Percentiles rank a stretch among this genome's conserved stretches.
Conservation (phyloP, 2,797 vertebrate species). For the Hoplostethus atlanticus region DNA sequence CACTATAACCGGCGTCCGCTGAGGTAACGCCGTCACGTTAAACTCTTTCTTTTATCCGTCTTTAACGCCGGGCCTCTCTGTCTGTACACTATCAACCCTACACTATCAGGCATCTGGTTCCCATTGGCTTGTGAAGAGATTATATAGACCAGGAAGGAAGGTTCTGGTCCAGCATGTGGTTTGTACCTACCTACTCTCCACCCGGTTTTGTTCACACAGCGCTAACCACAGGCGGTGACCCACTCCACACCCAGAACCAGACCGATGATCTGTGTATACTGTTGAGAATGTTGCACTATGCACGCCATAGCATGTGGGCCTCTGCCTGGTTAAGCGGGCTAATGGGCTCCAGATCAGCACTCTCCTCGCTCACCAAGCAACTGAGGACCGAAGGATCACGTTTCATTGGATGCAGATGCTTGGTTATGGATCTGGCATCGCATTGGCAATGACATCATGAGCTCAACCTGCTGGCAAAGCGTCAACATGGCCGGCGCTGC, state of each 20-base stretch:
- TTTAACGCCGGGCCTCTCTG: slow-evolving; percentile 25
- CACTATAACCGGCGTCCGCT: slow-evolving; percentile 23
- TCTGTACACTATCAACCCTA: slow-evolving; percentile 42
- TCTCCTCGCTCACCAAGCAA: slow-evolving; percentile 12
- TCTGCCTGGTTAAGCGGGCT: slow-evolving; percentile 53
- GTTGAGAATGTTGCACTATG: slow-evolving; percentile 20
- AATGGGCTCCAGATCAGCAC: slow-evolving; percentile 69
- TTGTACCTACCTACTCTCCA: slow-evolving; percentile 48
- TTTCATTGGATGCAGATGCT: slow-evolving; percentile 71
- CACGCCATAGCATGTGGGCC: slow-evolving; percentile 41
- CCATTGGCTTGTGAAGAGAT: slow-evolving; percentile 44
- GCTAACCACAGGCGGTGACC: slow-evolving; percentile 53
- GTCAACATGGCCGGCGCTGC: not conserved
- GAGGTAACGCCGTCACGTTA: slow-evolving; percentile 35
- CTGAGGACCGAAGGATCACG: slow-evolving; percentile 34
- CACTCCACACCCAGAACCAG: slow-evolving; percentile 44
- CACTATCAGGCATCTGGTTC: slow-evolving; percentile 63
- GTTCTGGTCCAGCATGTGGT: slow-evolving; percentile 68
- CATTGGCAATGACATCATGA: slow-evolving; percentile 69
- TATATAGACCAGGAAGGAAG: slow-evolving; percentile 31
- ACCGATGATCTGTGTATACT: slow-evolving; percentile 14
- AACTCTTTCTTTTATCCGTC: slow-evolving; percentile 30
- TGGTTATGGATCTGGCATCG: slow-evolving; percentile 56
- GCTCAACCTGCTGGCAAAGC: slow-evolving; percentile 40
- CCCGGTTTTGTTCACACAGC: slow-evolving; percentile 49